A percentile compares a stretch with the other conserved stretches of the same genome.
Conservation (phyloP, 1,140 invertebrate genomes). For the Lutraria rhynchaena region DNA sequence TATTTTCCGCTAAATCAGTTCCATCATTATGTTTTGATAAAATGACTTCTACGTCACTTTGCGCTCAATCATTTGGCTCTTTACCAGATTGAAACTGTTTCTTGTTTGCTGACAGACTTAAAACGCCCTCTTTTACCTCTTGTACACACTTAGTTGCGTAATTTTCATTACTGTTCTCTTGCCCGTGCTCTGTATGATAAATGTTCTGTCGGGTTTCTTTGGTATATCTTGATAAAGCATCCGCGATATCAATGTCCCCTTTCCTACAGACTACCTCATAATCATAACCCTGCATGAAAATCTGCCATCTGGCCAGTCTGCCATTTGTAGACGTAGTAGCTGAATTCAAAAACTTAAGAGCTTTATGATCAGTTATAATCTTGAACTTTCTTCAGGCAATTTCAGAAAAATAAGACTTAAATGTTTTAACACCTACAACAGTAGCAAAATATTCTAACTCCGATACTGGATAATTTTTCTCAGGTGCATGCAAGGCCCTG, state of each 20-base stretch:
- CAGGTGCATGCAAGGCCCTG: conserved; percentile 13
- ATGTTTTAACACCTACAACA: conserved; percentile 23
- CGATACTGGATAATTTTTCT: conserved; percentile 29
- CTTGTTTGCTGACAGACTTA: neutral
- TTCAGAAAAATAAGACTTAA: conserved; percentile 21
- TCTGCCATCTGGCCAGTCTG: conserved; percentile 14
- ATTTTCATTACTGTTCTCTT: neutral
- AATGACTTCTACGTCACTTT: neutral
- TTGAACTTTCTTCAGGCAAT: conserved; percentile 7
- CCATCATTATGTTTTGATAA: neutral
- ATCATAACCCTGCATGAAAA: neutral
- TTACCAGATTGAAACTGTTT: neutral
- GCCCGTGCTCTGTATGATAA: too few relatives aligned
- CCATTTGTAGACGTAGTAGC: neutral
- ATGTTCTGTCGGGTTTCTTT: neutral
- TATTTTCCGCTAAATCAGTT: neutral
- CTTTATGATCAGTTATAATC: conserved; percentile 33
- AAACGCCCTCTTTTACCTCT: neutral
- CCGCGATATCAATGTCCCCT: conserved; percentile 5
- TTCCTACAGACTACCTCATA: conserved; percentile 29
- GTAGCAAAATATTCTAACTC: conserved; percentile 22
- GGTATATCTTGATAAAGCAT: conserved; percentile 4
- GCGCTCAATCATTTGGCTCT: neutral
- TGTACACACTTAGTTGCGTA: neutral
- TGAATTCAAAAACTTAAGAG: conserved; percentile 2